phyloP scores from a whole-genome alignment of 2,113 vertebrate species.

The Oxyura jamaicensis region DNA sequence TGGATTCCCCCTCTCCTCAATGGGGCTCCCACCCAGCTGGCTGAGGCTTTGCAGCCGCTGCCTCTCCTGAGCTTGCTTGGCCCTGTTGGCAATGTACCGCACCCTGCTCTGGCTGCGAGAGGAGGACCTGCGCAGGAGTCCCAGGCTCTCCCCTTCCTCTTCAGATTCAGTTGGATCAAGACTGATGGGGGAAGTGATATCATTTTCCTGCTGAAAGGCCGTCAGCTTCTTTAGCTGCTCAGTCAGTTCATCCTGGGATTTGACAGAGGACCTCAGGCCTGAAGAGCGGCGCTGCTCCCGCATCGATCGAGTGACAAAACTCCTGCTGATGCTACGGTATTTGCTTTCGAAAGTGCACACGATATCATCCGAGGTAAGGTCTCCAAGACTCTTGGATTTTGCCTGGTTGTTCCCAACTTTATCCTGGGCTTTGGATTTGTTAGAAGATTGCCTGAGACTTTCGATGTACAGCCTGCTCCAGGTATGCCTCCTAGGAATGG shows the following conservation, averaged over 20 bases:
- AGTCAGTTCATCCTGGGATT: constrained; percentile 73
- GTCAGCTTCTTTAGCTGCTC: constrained; percentile 89
- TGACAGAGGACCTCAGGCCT: neutral
- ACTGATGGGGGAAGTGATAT: constrained; percentile 78
- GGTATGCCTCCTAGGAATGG: constrained; percentile 80
- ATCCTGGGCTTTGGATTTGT: constrained; percentile 43
- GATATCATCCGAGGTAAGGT: constrained; percentile 93
- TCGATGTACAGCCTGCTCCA: constrained; percentile 88
- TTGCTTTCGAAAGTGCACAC: constrained; percentile 85
- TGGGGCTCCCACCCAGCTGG: constrained; percentile 69
- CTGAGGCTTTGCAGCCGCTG: constrained; percentile 82
- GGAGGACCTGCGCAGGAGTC: constrained; percentile 84
- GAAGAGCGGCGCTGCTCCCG: constrained; percentile 71
- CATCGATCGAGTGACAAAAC: constrained; percentile 80
- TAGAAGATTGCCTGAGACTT: constrained; percentile 81
- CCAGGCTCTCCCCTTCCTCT: constrained; percentile 47
- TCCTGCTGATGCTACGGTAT: constrained; percentile 88
- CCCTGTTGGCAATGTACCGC: constrained; percentile 90
- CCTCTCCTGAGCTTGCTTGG: constrained; percentile 90
- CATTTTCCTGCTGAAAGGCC: constrained; percentile 83
- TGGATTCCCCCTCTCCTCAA: constrained; percentile 90
- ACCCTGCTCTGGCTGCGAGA: constrained; percentile 93
- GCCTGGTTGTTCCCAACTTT: constrained; percentile 29
- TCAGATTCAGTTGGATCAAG: constrained; percentile 27
- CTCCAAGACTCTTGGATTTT: constrained; percentile 94